Evolutionary conservation across 2,113 vertebrate species (phyloP).

Genomic region (Marmota flaviventris): DNA sequence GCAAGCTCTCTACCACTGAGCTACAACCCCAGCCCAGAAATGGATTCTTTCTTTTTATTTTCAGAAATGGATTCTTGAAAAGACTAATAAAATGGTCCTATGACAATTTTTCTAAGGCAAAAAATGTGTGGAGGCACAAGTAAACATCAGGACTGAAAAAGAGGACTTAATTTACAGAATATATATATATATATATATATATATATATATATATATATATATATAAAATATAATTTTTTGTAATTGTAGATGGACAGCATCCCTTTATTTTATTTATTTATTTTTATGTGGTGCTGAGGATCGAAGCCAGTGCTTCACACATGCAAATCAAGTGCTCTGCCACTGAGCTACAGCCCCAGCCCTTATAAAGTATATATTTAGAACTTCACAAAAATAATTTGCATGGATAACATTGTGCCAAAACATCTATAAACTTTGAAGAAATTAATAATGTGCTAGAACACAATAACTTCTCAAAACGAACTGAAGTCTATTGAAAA

Average conservation of each 20-base stretch:
- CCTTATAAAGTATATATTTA: neutral
- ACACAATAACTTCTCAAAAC: neutral
- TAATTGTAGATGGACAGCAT: too few species aligned
- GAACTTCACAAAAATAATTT: neutral
- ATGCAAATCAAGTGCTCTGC: too few species aligned
- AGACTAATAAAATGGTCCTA: neutral
- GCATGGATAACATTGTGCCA: neutral
- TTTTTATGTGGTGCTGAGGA: too few species aligned
- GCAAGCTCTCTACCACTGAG: too few species aligned
- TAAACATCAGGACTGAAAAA: neutral
- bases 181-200: too few species aligned
- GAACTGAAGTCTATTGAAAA: neutral
- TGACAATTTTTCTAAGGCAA: neutral
- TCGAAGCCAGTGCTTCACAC: too few species aligned
- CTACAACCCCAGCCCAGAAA: too few species aligned
- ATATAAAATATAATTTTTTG: too few species aligned
- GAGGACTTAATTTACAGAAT: neutral
- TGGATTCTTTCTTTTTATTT: neutral
- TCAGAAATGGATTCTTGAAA: neutral
- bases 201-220: too few species aligned
- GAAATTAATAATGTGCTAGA: neutral
- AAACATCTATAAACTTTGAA: neutral
- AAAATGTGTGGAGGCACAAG: neutral
- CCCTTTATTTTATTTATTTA: too few species aligned
- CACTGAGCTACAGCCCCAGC: too few species aligned